phyloP scores from a whole-genome alignment of 2,797 vertebrate species.

The Gallinago nigripennis region DNA sequence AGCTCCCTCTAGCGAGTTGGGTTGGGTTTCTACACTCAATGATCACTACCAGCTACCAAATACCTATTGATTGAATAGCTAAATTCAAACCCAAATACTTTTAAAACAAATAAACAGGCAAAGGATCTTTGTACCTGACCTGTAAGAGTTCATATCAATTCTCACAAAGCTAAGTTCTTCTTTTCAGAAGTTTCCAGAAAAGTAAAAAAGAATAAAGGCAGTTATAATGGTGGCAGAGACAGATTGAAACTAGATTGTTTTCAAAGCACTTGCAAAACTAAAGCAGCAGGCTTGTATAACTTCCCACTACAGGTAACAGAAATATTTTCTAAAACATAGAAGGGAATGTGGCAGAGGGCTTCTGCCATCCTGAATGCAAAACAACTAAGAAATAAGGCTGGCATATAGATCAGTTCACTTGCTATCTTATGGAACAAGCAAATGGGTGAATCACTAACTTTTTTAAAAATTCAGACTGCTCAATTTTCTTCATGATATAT shows the following conservation, averaged over 20 bases:
- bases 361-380: neutral
- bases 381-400: neutral
- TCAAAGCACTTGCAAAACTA: neutral
- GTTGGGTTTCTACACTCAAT: neutral
- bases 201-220: neutral
- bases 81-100: neutral
- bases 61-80: neutral
- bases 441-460: neutral
- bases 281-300: neutral
- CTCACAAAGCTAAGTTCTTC: neutral
- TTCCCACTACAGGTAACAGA: neutral
- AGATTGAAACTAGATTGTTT: neutral
- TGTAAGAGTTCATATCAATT: neutral
- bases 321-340: neutral
- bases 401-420: neutral
- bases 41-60: fast-evolving
- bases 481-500: neutral
- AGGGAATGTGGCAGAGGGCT: neutral
- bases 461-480: neutral
- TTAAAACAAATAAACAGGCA: neutral
- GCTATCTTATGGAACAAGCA: neutral
- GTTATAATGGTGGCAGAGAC: neutral
- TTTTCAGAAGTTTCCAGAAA: neutral
- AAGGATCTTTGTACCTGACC: neutral
- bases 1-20: slow-evolving; percentile 48